Evolutionary conservation across 2,797 vertebrate genomes (phyloP), one percentile per base, ranked within the genome.

Genomic region (Oreortyx pictus): DNA sequence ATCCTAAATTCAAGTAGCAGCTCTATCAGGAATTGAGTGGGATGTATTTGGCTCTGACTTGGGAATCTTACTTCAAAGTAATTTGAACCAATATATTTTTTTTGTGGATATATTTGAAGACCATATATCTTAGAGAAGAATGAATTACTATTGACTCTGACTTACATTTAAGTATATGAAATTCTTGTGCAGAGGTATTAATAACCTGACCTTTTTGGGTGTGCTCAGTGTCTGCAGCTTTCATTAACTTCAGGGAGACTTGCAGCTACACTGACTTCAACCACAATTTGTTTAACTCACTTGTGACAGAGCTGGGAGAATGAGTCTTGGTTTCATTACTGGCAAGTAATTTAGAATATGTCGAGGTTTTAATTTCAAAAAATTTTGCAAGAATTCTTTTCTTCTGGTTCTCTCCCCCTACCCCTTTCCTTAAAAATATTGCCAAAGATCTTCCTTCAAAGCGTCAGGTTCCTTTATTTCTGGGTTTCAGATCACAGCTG

Each of bases 1-100:
- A 86, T 81, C 29, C n/a, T 79, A 66, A 90, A 60, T 92, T 93
- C 67, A 71, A 76, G 75, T 86, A 84, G 44, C 60, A 88, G 72
- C 70, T 93, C 81, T 87, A 82, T 80, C 79, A 90, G 25, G 79
- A 60, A 57, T 57, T 67, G 59, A 39, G 33, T 91, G 47, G 79
- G 46, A 49, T 89, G 11, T 39, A 23, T 46, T 46, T 77, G 37
- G 31, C 31, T 82, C 83, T 64, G 23, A 87, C 71, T 25, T 46
- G 44, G 15, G 41, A 74, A 6, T 54, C 52, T 77, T 16, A 76
- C 33, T 82, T 65, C 52, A 82, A 41, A 83, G 15, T 24, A 86
- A 78, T 75, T 60, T 56, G 7, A 71, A 88, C 70, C 4, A 2
- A 2, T 52, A 2, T 59, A 17, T 54, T 52, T 50, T 50, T 57